phyloP scores from a whole-genome alignment of 2,797 vertebrate species.

The Nannoperca obscura region DNA sequence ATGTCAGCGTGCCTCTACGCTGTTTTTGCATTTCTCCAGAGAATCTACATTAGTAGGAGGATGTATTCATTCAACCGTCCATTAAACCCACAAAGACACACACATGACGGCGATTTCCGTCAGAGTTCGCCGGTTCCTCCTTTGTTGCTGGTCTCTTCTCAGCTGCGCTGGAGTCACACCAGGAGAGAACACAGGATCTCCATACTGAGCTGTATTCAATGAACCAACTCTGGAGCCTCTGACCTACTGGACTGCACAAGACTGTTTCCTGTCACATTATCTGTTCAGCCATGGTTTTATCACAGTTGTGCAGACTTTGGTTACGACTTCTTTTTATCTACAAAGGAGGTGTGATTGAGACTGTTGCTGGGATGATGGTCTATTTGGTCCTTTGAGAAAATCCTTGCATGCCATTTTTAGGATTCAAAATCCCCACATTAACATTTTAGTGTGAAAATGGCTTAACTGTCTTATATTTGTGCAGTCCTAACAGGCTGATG shows the following conservation, averaged over 20 bases:
- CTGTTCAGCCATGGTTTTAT: slow-evolving; percentile 23
- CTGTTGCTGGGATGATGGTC: no score
- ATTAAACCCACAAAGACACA: slow-evolving; percentile 43
- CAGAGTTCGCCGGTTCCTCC: slow-evolving; percentile 38
- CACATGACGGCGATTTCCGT: slow-evolving; percentile 48
- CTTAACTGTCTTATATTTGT: not conserved
- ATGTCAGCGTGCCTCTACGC: slow-evolving; percentile 36
- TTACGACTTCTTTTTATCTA: not conserved
- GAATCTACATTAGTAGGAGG: slow-evolving; percentile 55
- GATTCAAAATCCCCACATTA: no score
- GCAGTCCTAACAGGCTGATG: no score
- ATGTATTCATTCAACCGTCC: slow-evolving; percentile 56
- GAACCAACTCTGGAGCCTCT: slow-evolving; percentile 57
- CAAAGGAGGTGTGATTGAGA: not conserved
- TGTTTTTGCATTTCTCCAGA: slow-evolving; percentile 62
- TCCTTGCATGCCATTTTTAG: no score
- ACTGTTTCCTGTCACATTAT: slow-evolving; percentile 44
- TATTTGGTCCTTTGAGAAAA: no score
- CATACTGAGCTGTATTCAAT: slow-evolving; percentile 63
- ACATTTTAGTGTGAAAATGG: not conserved
- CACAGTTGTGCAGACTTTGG: not conserved
- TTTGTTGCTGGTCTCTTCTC: slow-evolving; percentile 27
- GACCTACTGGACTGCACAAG: slow-evolving; percentile 54
- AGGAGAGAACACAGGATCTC: slow-evolving; percentile 63
- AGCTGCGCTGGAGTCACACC: slow-evolving; percentile 53